These are phyloP conservation scores for Gallinago undulata DNA, from an alignment of 2,113 vertebrate species.

Conservation along the genomic window DNA sequence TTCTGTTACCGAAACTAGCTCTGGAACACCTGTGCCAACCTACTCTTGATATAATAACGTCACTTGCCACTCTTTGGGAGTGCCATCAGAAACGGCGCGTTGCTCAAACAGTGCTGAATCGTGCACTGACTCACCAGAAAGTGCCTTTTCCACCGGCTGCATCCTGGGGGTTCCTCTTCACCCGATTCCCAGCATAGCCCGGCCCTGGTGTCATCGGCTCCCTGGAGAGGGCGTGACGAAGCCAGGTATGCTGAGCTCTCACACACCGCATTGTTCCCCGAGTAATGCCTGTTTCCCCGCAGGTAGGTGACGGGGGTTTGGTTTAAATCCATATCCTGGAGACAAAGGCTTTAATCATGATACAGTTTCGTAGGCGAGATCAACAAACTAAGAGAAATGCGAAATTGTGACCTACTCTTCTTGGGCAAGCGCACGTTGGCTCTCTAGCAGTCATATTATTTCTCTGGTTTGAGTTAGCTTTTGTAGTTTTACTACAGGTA, in stretches of 20 bases:
- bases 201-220: not conserved
- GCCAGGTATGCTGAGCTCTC: not conserved
- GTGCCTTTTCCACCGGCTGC: not conserved
- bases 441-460: not conserved
- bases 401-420: not conserved
- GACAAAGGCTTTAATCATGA: not conserved
- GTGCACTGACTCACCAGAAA: not conserved
- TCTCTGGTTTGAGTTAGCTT: not conserved
- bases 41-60: not conserved
- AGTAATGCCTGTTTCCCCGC: not conserved
- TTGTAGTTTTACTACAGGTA: conserved; percentile 15
- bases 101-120: not conserved
- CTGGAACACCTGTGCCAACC: not conserved
- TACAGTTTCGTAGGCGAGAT: not conserved
- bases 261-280: not conserved
- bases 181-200: not conserved
- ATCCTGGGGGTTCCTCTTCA: not conserved
- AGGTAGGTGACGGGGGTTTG: not conserved
- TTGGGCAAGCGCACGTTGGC: not conserved
- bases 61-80: not conserved
- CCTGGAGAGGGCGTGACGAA: not conserved
- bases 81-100: rapidly evolving
- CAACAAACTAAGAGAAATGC: not conserved
- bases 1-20: not conserved
- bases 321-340: not conserved